A percentile compares a stretch with the other conserved stretches of the same genome.
phyloP scores from a whole-genome alignment of 2,797 vertebrate genomes.

The Mionectes olivaceus region DNA sequence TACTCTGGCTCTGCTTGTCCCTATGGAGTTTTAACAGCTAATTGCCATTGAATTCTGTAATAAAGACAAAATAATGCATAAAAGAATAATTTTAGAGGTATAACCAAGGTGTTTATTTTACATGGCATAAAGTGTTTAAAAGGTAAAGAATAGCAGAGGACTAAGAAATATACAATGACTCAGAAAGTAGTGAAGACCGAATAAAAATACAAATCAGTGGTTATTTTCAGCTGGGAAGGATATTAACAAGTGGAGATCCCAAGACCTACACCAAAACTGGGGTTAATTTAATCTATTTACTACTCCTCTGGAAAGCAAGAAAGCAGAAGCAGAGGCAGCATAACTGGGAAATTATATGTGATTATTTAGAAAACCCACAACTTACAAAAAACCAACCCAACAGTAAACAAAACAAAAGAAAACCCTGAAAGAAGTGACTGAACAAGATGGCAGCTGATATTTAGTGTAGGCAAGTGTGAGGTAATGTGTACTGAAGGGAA shows the following conservation, averaged over 20 bases:
- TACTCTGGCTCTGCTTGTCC: background rate
- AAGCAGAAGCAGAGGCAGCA: background rate
- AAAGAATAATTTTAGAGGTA: background rate
- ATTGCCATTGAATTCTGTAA: background rate
- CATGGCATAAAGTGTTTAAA: background rate
- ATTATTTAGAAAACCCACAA: background rate
- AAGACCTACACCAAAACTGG: background rate
- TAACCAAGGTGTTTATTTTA: background rate
- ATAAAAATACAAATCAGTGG: background rate
- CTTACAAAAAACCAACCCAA: background rate
- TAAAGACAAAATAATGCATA: background rate
- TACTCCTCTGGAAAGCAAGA: background rate
- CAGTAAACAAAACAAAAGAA: background rate
- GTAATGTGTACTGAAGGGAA: slow-evolving; percentile 14
- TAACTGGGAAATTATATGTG: background rate
- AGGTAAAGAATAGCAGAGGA: background rate
- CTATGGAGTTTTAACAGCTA: background rate
- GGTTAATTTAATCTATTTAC: background rate
- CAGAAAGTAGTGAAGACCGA: background rate
- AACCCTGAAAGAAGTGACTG: background rate
- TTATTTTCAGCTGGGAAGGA: background rate
- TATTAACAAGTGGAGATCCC: background rate
- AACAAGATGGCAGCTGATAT: background rate
- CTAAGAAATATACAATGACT: background rate
- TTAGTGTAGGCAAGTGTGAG: background rate